These are phyloP conservation scores for Florisuga fusca DNA, from an alignment of 2,797 vertebrate genomes.

Conservation along the genomic window DNA sequence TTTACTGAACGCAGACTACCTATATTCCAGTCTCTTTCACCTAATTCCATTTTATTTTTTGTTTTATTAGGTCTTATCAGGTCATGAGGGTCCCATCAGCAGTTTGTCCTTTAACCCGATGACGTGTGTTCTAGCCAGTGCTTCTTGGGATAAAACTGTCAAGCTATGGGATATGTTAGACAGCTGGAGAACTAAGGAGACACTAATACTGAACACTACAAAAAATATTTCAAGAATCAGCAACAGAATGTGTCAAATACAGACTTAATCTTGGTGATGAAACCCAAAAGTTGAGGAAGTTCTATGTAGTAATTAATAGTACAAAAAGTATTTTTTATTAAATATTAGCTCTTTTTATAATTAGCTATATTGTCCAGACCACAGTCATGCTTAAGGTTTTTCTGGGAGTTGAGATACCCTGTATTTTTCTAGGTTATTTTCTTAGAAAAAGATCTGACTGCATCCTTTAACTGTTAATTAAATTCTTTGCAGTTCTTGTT, in stretches of 20 bases:
- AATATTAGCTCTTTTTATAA: background rate
- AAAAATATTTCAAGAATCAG: background rate
- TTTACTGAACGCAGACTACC: background rate
- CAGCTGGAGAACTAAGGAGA: slow-evolving; percentile 96
- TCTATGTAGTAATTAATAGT: background rate
- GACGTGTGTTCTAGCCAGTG: slow-evolving; percentile 90
- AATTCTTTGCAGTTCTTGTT: slow-evolving; percentile 80
- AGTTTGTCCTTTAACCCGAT: slow-evolving; percentile 90
- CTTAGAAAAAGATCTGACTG: background rate
- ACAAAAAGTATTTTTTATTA: background rate
- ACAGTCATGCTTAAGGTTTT: background rate
- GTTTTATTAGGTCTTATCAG: slow-evolving; percentile 86
- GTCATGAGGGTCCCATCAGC: slow-evolving; percentile 94
- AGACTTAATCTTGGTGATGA: background rate
- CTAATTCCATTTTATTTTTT: background rate
- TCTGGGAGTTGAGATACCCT: no score
- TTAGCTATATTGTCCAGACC: background rate
- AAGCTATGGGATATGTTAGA: slow-evolving; percentile 96
- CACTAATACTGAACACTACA: slow-evolving; percentile 75
- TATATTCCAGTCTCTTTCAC: background rate
- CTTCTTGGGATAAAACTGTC: slow-evolving; percentile 94
- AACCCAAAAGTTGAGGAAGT: background rate
- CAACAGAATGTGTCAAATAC: background rate
- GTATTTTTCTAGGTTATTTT: background rate
- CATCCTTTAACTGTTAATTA: background rate